Evolutionary conservation across 2,113 vertebrate species (phyloP), one percentile per base, ranked within the genome.

Genomic region (Leptocoma aspasia): DNA sequence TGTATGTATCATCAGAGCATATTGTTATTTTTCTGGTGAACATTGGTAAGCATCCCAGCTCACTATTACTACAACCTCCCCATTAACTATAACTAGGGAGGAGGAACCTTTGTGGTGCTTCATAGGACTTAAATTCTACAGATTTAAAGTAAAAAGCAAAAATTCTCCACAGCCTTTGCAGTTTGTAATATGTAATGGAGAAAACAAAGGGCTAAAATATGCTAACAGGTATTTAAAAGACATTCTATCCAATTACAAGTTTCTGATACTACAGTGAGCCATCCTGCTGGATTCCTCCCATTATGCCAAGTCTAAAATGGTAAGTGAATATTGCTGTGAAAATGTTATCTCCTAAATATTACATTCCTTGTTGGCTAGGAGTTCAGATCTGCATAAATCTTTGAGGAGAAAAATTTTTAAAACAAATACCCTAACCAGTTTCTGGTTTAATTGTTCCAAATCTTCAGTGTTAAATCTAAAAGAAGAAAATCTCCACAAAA

Each of bases 401-500:
- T 71, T 61, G 53, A 96, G 86, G 75, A 96, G 78, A 97, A 94
- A 70, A 78, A 75, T n/a, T 93, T 28, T 35, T 85, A 84, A 91
- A 96, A 91, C 80, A 95, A 95, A 96, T 89, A 94, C 28, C 65
- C 39, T 61, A 94, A 96, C 71, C 35, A n/a, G 81, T 78, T 96
- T 97, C 95, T 90, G 82, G 76, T 94, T 96, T 75, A 91, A 68
- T 80, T 94, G 70, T 88, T 93, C 96, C 89, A 97, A 97, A 92
- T 92, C 87, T 96, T 98, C 97, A 98, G 97, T 97, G 96, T 95
- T 94, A 94, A 96, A 94, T 93, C 92, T 89, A 93, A n/a, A 91
- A 85, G 84, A 90, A 84, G 81, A 94, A 94, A 94, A 95, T 61
- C 75, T 54, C 84, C 90, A 84, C 90, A 92, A 82, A 90, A 75